Evolutionary conservation across 2,888 invertebrate species (phyloP).

Genomic region (Ectemnius continuus): DNA sequence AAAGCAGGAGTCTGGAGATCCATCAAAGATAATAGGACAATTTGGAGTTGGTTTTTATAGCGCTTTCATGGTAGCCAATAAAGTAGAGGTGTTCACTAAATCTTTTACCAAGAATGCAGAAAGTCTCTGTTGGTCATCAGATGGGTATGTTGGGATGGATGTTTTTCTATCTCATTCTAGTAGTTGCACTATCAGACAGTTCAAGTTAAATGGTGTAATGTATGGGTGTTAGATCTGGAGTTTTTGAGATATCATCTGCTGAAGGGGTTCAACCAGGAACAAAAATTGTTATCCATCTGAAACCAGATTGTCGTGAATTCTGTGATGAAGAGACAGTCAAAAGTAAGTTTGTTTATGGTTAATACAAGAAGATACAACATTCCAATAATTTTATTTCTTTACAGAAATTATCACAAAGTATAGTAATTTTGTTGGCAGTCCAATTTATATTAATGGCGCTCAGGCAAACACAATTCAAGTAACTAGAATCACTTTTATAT

Average conservation of each 20-base stretch:
- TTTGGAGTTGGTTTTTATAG: conserved; percentile 99
- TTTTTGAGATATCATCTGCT: conserved; percentile 92
- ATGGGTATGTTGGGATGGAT: conserved; percentile 84
- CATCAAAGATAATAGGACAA: conserved; percentile 94
- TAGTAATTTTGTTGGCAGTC: conserved; percentile 97
- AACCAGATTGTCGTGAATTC: conserved; percentile 92
- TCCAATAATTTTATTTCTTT: conserved; percentile 9
- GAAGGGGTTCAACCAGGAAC: conserved; percentile 93
- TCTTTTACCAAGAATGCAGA: conserved; percentile 83
- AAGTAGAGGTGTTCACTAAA: conserved; percentile 94
- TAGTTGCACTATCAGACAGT: too few relatives aligned
- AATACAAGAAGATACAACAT: conserved; percentile 1
- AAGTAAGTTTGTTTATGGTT: conserved; percentile 78
- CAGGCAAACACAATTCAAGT: conserved; percentile 92
- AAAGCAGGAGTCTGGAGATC: conserved; percentile 81
- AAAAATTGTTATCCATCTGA: conserved; percentile 94
- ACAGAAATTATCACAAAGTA: conserved; percentile 93
- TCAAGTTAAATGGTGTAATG: not conserved
- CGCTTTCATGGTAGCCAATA: conserved; percentile 97
- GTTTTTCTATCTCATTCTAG: not conserved
- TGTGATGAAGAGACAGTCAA: conserved; percentile 91
- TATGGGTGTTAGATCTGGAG: conserved; percentile 83
- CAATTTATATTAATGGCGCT: conserved; percentile 93
- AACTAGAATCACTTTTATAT: not conserved
- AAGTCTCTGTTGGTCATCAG: conserved; percentile 93